These are phyloP conservation scores for Zaprionus capensis DNA, from an alignment of 1,140 invertebrate species.

Conservation along the genomic window DNA sequence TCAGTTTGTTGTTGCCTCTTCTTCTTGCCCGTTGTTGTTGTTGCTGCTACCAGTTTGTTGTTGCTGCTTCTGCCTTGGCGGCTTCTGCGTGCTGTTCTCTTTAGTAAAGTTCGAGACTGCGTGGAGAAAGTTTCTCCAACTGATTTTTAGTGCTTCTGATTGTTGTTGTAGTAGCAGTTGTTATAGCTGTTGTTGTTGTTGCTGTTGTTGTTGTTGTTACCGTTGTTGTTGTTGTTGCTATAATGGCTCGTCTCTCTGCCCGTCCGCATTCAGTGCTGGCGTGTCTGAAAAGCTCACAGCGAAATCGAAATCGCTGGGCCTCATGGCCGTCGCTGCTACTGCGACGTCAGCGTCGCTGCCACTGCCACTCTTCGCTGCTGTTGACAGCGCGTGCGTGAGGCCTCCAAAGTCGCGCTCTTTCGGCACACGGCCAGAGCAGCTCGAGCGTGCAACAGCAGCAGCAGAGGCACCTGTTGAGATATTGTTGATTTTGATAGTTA, in stretches of 20 bases:
- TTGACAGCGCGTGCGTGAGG: slow-evolving; percentile 29
- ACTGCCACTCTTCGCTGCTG: slow-evolving; percentile 14
- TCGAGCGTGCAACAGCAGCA: slow-evolving; percentile 74
- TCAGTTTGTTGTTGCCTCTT: neutral
- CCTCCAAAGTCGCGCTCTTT: slow-evolving; percentile 34
- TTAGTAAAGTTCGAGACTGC: slow-evolving; percentile 53
- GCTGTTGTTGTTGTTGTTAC: neutral
- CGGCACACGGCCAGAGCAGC: slow-evolving; percentile 65
- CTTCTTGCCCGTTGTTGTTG: neutral
- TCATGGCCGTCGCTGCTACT: slow-evolving; percentile 16
- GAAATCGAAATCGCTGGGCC: slow-evolving; percentile 42
- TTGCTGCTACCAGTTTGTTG: neutral
- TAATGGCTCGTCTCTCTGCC: slow-evolving; percentile 25
- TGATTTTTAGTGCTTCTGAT: slow-evolving; percentile 52
- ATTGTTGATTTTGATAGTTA: slow-evolving; percentile 42
- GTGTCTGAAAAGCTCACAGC: slow-evolving; percentile 48
- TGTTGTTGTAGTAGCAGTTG: slow-evolving; percentile 39
- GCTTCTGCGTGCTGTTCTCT: slow-evolving; percentile 55
- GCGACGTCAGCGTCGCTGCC: slow-evolving; percentile 7
- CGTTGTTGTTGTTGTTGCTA: slow-evolving; percentile 20
- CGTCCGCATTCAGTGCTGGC: slow-evolving; percentile 39
- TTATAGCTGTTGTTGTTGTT: slow-evolving; percentile 2
- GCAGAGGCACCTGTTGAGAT: slow-evolving; percentile 31
- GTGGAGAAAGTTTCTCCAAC: slow-evolving; percentile 73
- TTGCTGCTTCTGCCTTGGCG: slow-evolving; percentile 4